Percentiles rank a stretch among this genome's conserved stretches.
Evolutionary conservation across 2,113 vertebrate species (phyloP).

Genomic region (Ciconia boyciana): DNA sequence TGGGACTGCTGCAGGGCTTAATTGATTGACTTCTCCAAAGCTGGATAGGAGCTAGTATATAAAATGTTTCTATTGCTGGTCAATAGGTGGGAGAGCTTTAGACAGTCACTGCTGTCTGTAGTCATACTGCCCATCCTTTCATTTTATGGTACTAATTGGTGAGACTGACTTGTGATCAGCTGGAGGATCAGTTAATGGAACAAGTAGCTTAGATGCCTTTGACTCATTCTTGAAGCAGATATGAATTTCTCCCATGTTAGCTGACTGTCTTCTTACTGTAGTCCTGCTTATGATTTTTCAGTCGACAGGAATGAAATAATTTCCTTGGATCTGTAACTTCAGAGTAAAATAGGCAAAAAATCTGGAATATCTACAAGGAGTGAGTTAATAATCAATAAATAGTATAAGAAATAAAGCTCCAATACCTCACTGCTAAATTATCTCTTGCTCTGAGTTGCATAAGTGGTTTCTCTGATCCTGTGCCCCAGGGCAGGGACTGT

Average conservation of each 20-base stretch:
- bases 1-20: not conserved
- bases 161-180: not conserved
- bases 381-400: not conserved
- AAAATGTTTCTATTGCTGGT: not conserved
- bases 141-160: not conserved
- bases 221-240: not conserved
- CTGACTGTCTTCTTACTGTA: not conserved
- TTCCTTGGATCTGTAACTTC: not conserved
- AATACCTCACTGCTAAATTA: not conserved
- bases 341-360: not conserved
- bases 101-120: not conserved
- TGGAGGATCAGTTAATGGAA: not conserved
- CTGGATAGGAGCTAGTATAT: not conserved
- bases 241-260: not conserved
- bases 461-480: not conserved
- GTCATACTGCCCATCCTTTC: not conserved
- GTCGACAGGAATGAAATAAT: not conserved
- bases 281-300: not conserved
- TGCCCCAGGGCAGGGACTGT: not conserved
- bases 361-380: not conserved
- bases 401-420: not conserved
- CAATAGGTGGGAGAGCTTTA: not conserved
- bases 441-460: not conserved
- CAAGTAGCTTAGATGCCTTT: not conserved
- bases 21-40: not conserved